A percentile compares a stretch with the other conserved stretches of the same genome.
Evolutionary conservation across 2,797 vertebrate genomes (phyloP).

Genomic region (Pangasius sanitwongsei): DNA sequence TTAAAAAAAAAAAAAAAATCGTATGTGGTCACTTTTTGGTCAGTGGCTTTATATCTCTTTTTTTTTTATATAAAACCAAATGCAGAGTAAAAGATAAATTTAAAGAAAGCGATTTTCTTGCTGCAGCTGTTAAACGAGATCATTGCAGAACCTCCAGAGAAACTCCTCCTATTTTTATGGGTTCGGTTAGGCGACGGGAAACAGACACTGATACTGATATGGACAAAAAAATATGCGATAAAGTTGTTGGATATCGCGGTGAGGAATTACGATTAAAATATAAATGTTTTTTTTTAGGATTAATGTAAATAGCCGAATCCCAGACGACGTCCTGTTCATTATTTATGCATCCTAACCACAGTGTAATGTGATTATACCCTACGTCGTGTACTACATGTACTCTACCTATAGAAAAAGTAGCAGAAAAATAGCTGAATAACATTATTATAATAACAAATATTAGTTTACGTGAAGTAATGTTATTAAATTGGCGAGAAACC

Average conservation of each 20-base stretch:
- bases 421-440: neutral
- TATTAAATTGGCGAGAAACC: neutral
- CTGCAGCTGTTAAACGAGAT: neutral
- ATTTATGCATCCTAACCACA: neutral
- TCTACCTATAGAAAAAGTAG: neutral
- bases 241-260: too few relatives aligned
- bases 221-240: too few relatives aligned
- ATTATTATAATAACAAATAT: neutral
- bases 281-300: too few relatives aligned
- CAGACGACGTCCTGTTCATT: neutral
- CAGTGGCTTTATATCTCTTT: too few relatives aligned
- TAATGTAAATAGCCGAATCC: neutral
- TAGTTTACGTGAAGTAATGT: neutral
- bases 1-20: too few relatives aligned
- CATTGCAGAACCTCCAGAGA: neutral
- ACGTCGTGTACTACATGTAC: neutral
- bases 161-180: neutral
- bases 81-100: neutral
- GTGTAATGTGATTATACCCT: neutral
- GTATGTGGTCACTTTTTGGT: too few relatives aligned
- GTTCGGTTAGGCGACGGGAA: neutral
- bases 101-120: neutral
- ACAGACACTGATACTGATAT: too few relatives aligned
- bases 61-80: too few relatives aligned
- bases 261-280: too few relatives aligned